A percentile compares a stretch with the other conserved stretches of the same genome.
Evolutionary conservation across 30 jellyfish, hydroid and myxozoan genomes (phyloP).

Genomic region (Turritopsis dohrnii): DNA sequence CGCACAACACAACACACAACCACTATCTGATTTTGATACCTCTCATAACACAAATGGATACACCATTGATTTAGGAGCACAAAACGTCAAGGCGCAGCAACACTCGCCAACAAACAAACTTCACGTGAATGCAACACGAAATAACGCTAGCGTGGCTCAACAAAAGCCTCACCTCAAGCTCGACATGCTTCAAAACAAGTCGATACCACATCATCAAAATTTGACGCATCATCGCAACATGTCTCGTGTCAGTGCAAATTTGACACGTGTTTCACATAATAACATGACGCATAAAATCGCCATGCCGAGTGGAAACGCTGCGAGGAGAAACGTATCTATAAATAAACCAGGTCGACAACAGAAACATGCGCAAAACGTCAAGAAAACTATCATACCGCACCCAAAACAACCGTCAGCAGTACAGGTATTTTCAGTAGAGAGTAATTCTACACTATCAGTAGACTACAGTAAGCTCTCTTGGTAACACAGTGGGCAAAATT

Average conservation of each 20-base stretch:
- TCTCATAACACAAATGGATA: background rate
- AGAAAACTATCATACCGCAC: conserved; percentile 9
- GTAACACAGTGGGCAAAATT: no score
- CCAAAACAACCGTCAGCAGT: no score
- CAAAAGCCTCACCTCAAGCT: background rate
- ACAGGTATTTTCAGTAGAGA: no score
- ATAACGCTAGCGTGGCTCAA: background rate
- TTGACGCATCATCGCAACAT: background rate
- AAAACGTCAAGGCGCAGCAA: background rate
- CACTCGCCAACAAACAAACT: background rate
- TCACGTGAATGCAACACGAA: background rate
- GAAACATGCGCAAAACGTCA: background rate
- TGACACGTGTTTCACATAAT: background rate
- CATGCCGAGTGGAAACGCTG: background rate
- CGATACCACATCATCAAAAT: background rate
- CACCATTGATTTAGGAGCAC: conserved; percentile 3
- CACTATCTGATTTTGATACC: background rate
- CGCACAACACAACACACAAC: conserved; percentile 6
- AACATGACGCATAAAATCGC: background rate
- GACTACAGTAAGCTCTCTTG: no score
- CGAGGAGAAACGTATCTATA: background rate
- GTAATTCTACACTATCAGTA: no score
- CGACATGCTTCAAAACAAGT: background rate
- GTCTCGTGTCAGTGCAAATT: background rate
- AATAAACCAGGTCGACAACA: background rate